Percentiles rank a stretch among this genome's conserved stretches.
Evolutionary conservation across 2,113 vertebrate species (phyloP).

Genomic region (Pachypanchax playfairii): DNA sequence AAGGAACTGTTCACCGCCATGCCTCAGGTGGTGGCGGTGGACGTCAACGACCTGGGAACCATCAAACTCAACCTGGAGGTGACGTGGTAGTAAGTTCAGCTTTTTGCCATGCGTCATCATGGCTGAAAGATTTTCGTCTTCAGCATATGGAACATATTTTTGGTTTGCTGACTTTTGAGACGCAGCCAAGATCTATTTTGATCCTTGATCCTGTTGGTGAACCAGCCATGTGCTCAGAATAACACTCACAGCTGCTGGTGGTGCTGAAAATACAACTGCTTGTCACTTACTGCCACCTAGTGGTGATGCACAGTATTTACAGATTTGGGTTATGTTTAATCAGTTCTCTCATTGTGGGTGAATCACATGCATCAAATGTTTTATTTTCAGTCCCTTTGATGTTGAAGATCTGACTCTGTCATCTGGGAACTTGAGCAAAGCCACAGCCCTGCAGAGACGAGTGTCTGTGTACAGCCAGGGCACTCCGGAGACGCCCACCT

Average conservation of each 20-base stretch:
- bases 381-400: constrained; percentile 88
- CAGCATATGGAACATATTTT: neutral
- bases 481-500: constrained; percentile 93
- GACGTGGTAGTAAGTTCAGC: constrained; percentile 92
- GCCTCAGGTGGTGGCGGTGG: constrained; percentile 95
- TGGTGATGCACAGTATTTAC: constrained; percentile 29
- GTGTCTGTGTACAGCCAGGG: constrained; percentile 97
- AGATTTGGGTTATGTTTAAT: neutral
- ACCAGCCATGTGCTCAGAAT: constrained; percentile 1
- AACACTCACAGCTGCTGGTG: neutral
- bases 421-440: constrained; percentile 88
- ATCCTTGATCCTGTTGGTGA: constrained; percentile 9
- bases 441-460: constrained; percentile 90
- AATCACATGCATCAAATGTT: neutral
- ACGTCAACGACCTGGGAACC: constrained; percentile 97
- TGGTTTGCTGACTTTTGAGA: constrained; percentile 7
- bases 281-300: constrained; percentile 53
- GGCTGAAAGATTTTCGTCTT: neutral
- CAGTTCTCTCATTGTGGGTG: too few relatives aligned
- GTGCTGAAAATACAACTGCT: constrained; percentile 2
- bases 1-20: constrained; percentile 96
- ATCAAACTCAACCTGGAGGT: constrained; percentile 98
- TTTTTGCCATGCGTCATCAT: neutral
- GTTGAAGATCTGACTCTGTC: constrained; percentile 93
- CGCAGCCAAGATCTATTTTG: constrained; percentile 22